A percentile compares a stretch with the other conserved stretches of the same genome.
phyloP scores from a whole-genome alignment of 2,888 invertebrate species.

The Chrysolina americana region DNA sequence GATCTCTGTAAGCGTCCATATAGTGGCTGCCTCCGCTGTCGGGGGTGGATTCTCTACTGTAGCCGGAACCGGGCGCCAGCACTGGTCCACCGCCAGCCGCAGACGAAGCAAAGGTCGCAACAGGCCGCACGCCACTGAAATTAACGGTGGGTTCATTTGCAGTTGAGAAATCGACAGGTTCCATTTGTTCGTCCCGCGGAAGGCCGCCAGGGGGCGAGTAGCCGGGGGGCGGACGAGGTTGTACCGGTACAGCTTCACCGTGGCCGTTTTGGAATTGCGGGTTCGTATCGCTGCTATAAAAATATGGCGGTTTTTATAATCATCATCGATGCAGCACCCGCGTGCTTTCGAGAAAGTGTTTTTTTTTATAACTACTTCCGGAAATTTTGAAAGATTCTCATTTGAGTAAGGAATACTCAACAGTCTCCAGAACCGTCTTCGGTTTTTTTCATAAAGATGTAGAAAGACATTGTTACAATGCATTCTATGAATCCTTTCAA shows the following conservation, averaged over 20 bases:
- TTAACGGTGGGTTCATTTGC: conserved; percentile 76
- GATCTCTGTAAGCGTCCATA: conserved; percentile 89
- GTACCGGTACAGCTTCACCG: conserved; percentile 69
- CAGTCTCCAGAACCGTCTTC: background rate
- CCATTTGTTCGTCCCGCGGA: conserved; percentile 74
- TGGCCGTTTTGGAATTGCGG: conserved; percentile 72
- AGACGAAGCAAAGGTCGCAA: conserved; percentile 63
- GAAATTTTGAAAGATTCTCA: conserved; percentile 32
- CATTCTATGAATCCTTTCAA: background rate
- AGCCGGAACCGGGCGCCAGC: conserved; percentile 75
- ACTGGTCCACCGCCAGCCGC: conserved; percentile 54
- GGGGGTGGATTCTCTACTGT: conserved; percentile 91
- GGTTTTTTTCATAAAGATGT: background rate
- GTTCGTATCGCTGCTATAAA: conserved; percentile 71
- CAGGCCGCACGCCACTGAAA: conserved; percentile 75
- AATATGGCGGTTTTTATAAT: conserved; percentile 36
- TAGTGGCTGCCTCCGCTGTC: conserved; percentile 92
- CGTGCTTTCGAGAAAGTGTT: conserved; percentile 13
- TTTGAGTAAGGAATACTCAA: conserved; percentile 36
- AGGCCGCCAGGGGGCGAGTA: conserved; percentile 59
- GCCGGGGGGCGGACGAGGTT: conserved; percentile 59
- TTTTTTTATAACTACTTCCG: conserved; percentile 27
- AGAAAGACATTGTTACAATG: background rate
- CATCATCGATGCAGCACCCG: conserved; percentile 29
- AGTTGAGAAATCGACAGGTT: conserved; percentile 81